These are phyloP conservation scores for Drosophila maculinotata DNA, from an alignment of 2,888 invertebrate species.

Conservation along the genomic window DNA sequence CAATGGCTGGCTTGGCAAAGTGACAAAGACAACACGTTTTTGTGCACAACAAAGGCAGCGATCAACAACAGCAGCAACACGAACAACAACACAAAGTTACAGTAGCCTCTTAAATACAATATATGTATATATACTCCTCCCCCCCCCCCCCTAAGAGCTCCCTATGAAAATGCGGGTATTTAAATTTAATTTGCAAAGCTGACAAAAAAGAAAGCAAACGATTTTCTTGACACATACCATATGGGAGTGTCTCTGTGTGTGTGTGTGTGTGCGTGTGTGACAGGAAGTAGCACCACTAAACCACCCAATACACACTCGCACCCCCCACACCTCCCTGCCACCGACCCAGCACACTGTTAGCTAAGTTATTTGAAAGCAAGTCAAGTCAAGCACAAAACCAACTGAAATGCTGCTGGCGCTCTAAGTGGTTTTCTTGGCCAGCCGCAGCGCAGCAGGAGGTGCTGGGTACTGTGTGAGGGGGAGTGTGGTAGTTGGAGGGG, in stretches of 20 bases:
- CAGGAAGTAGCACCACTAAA: conserved; percentile 44
- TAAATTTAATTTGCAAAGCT: conserved; percentile 78
- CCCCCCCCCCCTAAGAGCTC: not conserved
- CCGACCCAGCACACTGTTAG: conserved; percentile 4
- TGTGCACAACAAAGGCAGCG: conserved; percentile 37
- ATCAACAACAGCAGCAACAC: conserved; percentile 6
- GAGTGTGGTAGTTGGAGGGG: too few species aligned
- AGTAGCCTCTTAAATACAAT: conserved; percentile 53
- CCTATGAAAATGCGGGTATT: conserved; percentile 62
- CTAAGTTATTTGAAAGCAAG: conserved; percentile 63
- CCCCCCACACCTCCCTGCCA: not conserved
- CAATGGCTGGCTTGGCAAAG: conserved; percentile 47
- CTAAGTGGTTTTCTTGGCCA: conserved; percentile 56
- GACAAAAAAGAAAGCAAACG: conserved; percentile 74
- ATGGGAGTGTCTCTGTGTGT: not conserved
- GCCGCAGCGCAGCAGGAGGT: conserved; percentile 26
- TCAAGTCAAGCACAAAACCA: conserved; percentile 73
- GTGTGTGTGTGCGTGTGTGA: conserved; percentile 36
- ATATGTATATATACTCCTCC: not conserved
- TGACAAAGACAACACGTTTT: conserved; percentile 72
- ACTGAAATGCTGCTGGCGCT: conserved; percentile 60
- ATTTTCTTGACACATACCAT: conserved; percentile 66
- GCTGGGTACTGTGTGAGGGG: not conserved
- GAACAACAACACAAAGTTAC: conserved; percentile 43
- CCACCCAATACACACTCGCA: conserved; percentile 9